phyloP scores from a whole-genome alignment of 2,888 invertebrate genomes.

The Drosophila anomelani region DNA sequence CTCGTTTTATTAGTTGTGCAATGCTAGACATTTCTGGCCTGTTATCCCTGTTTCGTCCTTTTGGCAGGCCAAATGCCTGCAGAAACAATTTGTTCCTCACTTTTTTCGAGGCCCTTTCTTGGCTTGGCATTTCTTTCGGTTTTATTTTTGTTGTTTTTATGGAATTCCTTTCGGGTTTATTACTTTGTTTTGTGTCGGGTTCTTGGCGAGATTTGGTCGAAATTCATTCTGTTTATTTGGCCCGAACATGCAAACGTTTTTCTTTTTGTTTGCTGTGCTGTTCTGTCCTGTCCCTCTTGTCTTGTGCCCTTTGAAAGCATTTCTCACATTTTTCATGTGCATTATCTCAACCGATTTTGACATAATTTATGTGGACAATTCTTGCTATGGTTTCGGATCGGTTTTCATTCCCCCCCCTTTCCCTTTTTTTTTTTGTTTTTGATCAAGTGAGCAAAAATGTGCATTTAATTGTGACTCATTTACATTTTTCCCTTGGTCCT shows the following conservation, averaged over 20 bases:
- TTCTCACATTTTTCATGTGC: constrained; percentile 72
- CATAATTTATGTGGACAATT: constrained; percentile 61
- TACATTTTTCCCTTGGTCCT: constrained; percentile 39
- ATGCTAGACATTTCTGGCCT: constrained; percentile 51
- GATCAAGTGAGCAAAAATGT: constrained; percentile 46
- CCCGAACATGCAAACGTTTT: constrained; percentile 69
- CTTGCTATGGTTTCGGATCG: constrained; percentile 14
- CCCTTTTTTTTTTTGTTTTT: neutral
- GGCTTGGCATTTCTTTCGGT: constrained; percentile 52
- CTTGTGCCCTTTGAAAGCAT: constrained; percentile 40
- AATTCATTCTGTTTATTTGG: constrained; percentile 75
- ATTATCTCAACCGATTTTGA: constrained; percentile 63
- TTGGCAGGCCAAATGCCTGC: constrained; percentile 59
- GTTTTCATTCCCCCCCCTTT: neutral
- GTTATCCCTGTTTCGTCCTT: constrained; percentile 41
- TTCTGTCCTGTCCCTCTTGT: constrained; percentile 14
- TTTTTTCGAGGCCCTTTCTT: constrained; percentile 9
- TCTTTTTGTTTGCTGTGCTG: neutral
- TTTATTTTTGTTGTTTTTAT: constrained; percentile 62
- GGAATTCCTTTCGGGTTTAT: constrained; percentile 76
- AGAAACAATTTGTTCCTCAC: constrained; percentile 51
- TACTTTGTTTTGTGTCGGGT: constrained; percentile 50
- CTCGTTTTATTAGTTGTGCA: constrained; percentile 45
- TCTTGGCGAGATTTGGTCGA: constrained; percentile 38
- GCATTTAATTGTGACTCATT: constrained; percentile 53